These are phyloP conservation scores for Alviniconcha marisindica DNA, from an alignment of 1,140 invertebrate species.

Conservation along the genomic window DNA sequence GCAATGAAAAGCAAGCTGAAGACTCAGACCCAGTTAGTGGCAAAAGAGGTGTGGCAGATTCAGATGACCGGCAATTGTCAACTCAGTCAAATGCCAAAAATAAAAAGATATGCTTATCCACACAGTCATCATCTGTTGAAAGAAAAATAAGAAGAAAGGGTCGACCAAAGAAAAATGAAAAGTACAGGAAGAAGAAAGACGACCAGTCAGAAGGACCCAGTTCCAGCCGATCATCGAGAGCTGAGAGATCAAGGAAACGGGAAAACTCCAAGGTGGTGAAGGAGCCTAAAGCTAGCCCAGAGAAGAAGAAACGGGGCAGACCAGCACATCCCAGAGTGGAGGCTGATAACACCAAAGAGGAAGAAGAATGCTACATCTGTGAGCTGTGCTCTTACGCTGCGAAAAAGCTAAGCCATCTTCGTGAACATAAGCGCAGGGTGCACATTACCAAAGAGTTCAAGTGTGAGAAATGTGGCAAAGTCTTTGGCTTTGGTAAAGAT, in stretches of 20 bases:
- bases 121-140: not conserved
- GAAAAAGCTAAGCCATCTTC: conserved; percentile 36
- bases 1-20: too few species aligned
- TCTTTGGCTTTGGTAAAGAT: conserved; percentile 63
- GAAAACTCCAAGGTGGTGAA: not conserved
- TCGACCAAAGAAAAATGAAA: conserved; percentile 29
- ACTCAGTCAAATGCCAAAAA: too few species aligned
- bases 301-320: not conserved
- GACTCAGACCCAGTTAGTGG: too few species aligned
- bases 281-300: not conserved
- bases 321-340: not conserved
- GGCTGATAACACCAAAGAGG: not conserved
- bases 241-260: not conserved
- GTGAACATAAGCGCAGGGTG: conserved; percentile 47
- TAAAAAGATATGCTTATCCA: too few species aligned
- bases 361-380: conserved; percentile 36
- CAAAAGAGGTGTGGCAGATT: not conserved
- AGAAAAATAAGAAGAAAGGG: conserved; percentile 18
- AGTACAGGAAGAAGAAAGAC: not conserved
- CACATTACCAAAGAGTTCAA: conserved; percentile 52
- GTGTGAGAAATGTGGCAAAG: conserved; percentile 59
- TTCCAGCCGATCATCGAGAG: not conserved
- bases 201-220: too few species aligned
- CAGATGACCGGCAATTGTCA: too few species aligned
- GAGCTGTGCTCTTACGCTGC: conserved; percentile 42